A percentile compares a stretch with the other conserved stretches of the same genome.
Evolutionary conservation across 2,113 vertebrate genomes (phyloP).

Genomic region (Carassius carassius): DNA sequence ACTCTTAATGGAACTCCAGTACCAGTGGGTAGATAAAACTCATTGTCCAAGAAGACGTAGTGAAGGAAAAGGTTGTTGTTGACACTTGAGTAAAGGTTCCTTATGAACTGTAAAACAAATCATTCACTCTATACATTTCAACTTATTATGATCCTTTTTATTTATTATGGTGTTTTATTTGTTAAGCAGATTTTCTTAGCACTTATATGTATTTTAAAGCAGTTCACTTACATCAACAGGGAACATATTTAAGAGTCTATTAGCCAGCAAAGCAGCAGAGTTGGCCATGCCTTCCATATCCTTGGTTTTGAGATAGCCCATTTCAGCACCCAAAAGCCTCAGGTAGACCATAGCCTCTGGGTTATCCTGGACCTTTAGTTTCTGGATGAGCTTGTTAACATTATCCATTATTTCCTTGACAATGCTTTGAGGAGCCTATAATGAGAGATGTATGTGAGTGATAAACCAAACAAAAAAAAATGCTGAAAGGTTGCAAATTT

Average conservation of each 20-base stretch:
- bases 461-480: not conserved
- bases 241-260: slow-evolving; percentile 69
- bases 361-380: too few relatives aligned
- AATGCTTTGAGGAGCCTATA: slow-evolving; percentile 75
- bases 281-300: slow-evolving; percentile 78
- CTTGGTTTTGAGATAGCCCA: slow-evolving; percentile 85
- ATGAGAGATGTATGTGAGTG: not conserved
- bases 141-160: not conserved
- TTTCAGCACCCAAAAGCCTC: slow-evolving; percentile 86
- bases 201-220: not conserved
- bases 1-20: slow-evolving; percentile 87
- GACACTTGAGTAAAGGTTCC: slow-evolving; percentile 75
- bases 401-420: slow-evolving; percentile 79
- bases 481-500: slow-evolving; percentile 36
- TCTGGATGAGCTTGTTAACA: slow-evolving; percentile 81
- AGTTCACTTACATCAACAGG: slow-evolving; percentile 67
- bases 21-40: slow-evolving; percentile 89
- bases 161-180: not conserved
- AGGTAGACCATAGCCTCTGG: slow-evolving; percentile 87
- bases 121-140: too few relatives aligned
- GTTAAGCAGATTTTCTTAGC: not conserved
- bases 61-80: slow-evolving; percentile 86
- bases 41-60: slow-evolving; percentile 95
- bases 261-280: slow-evolving; percentile 65
- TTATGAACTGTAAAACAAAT: slow-evolving; percentile 65